A percentile compares a stretch with the other conserved stretches of the same genome.
phyloP scores from a whole-genome alignment of 2,797 vertebrate species.

The Morus bassanus region DNA sequence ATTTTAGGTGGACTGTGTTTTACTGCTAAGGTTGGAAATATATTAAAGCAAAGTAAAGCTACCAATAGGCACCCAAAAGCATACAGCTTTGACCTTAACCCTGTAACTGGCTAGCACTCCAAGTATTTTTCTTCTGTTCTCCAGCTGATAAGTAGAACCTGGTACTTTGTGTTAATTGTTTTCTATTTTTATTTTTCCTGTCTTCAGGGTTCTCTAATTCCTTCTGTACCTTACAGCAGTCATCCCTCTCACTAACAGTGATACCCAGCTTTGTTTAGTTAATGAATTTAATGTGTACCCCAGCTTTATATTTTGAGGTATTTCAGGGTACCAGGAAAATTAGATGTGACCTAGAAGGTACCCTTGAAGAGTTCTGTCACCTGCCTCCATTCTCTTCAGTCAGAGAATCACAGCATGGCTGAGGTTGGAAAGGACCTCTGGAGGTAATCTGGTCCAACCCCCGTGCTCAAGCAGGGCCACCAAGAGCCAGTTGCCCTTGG shows the following conservation, averaged over 20 bases:
- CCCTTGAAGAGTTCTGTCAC: background rate
- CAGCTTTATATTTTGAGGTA: background rate
- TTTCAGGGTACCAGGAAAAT: background rate
- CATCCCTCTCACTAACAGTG: background rate
- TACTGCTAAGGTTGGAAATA: background rate
- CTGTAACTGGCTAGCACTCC: background rate
- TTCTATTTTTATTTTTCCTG: background rate
- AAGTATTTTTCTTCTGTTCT: background rate
- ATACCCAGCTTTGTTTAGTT: background rate
- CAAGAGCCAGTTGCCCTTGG: background rate
- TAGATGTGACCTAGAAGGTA: background rate
- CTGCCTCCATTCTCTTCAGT: background rate
- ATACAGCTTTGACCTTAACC: background rate
- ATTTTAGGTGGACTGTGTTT: background rate
- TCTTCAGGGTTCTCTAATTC: background rate
- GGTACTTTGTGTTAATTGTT: background rate
- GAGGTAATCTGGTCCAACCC: background rate
- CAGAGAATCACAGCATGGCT: background rate
- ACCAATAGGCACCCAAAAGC: background rate
- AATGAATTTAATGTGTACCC: background rate
- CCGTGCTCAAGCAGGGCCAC: background rate
- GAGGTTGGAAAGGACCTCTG: background rate
- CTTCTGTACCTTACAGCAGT: background rate
- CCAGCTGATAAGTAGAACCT: background rate
- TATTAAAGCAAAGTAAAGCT: background rate